Evolutionary conservation across 2,888 invertebrate genomes (phyloP), one percentile per base, ranked within the genome.

Genomic region (Drosophila tripunctata): DNA sequence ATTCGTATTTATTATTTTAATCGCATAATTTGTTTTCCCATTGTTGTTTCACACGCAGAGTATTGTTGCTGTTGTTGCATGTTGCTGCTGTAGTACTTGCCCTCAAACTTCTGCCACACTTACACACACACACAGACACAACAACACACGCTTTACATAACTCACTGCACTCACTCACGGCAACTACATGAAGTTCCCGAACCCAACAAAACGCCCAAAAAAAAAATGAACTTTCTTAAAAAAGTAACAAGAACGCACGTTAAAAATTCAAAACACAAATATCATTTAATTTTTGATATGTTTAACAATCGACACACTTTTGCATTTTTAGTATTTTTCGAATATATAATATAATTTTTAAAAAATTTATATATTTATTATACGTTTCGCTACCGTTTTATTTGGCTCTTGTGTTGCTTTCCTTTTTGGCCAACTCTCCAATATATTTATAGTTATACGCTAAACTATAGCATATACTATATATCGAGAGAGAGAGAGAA

Each of bases 141-240:
- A 24, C 19, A 60, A 71, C 54, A 55, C 54, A 73, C 54, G 83
- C 76, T 87, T 82, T 82, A 87, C 66, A 82, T 82, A 82, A 82
- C 85, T 87, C 60, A 62, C 62, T 57, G 66, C 61, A 77, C n/a
- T n/a, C 78, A 70, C 67, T 79, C 55, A 61, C 66, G 61, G 66
- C 60, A 78, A 38, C 44, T 61, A 47, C 41, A 52, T 66, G 62
- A 69, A 75, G 65, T 55, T 60, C 31, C 54, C 52, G 54, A 58
- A 27, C 38, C 50, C 21, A 47, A 52, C 22, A 35, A 15, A 30
- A 38, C n/a, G 12, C 19, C 22, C 40, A 24, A 43, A 58, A 58
- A 43, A 48, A 66, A 44, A 38, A 21, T 3, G 4, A 21, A 21
- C 3, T 21, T 10, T 8, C 10, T 27, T n/a, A n/a, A n/a, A 44